phyloP scores from a whole-genome alignment of 2,888 invertebrate genomes.

The Craniophora ligustri region DNA sequence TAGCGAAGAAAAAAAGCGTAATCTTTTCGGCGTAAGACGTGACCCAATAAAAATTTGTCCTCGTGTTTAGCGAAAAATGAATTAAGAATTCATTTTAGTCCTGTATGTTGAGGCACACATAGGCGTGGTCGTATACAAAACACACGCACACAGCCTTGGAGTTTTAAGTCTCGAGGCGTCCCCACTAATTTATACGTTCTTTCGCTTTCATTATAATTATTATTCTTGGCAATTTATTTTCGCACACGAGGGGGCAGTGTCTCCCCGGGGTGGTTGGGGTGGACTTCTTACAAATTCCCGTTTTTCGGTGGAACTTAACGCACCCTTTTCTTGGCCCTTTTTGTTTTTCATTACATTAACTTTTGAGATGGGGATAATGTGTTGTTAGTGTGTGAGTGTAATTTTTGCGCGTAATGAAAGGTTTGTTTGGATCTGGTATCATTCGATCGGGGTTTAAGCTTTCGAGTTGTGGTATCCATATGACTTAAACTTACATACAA shows the following conservation, averaged over 20 bases:
- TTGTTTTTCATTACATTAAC: conserved; percentile 89
- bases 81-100: conserved; percentile 54
- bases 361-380: conserved; percentile 86
- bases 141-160: conserved; percentile 64
- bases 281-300: conserved; percentile 88
- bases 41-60: conserved; percentile 46
- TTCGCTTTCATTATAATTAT: conserved; percentile 89
- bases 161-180: conserved; percentile 82
- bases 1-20: conserved; percentile 25
- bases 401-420: conserved; percentile 74
- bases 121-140: conserved; percentile 53
- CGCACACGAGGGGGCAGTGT: conserved; percentile 87
- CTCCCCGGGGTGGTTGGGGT: conserved; percentile 71
- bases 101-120: conserved; percentile 51
- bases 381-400: conserved; percentile 81
- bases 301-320: conserved; percentile 88
- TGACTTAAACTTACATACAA: background rate
- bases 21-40: conserved; percentile 39
- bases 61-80: conserved; percentile 45
- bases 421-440: conserved; percentile 54
- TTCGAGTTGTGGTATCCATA: background rate
- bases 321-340: conserved; percentile 89
- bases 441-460: conserved; percentile 22
- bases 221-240: conserved; percentile 89
- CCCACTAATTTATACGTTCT: conserved; percentile 89